phyloP scores from a whole-genome alignment of 2,888 invertebrate genomes.

The Heliconius charithonia region DNA sequence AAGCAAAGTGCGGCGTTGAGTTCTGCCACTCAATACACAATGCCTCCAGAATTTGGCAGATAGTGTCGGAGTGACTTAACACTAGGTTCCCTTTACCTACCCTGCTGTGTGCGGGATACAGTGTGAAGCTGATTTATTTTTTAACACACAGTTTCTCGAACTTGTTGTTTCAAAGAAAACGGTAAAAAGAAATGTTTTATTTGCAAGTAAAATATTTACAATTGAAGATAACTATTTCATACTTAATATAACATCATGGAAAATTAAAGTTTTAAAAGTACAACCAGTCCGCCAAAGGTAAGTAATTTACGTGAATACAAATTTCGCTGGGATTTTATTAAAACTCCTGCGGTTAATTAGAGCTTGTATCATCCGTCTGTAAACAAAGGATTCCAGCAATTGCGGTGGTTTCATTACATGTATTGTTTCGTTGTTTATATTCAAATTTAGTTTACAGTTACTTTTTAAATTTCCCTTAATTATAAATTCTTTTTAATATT shows the following conservation, averaged over 20 bases:
- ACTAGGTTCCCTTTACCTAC: too few relatives aligned
- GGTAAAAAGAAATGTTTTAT: too few relatives aligned
- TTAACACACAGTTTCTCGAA: too few relatives aligned
- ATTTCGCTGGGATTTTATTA: slow-evolving; percentile 31
- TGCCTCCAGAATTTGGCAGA: too few relatives aligned
- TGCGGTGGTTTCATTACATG: slow-evolving; percentile 27
- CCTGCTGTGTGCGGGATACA: too few relatives aligned
- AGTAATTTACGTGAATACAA: slow-evolving; percentile 28
- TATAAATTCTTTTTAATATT: background rate
- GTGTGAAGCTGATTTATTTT: too few relatives aligned
- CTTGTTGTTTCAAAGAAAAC: too few relatives aligned
- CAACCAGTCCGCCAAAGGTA: slow-evolving; percentile 24
- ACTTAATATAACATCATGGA: background rate
- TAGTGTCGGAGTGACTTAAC: too few relatives aligned
- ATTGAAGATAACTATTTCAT: background rate
- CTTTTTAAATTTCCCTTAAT: background rate
- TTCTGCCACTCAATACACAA: too few relatives aligned
- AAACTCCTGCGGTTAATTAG: slow-evolving; percentile 33
- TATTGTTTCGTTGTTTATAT: slow-evolving; percentile 27
- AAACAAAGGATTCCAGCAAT: slow-evolving; percentile 31
- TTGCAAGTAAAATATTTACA: too few relatives aligned
- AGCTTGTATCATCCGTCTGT: slow-evolving; percentile 27
- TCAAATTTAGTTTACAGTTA: slow-evolving; percentile 21
- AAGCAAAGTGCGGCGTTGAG: too few relatives aligned
- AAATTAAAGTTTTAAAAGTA: slow-evolving; percentile 19